A percentile compares a stretch with the other conserved stretches of the same genome.
Conservation (phyloP, 2,113 vertebrate species). For the cat (Felis catus) region F.catus_Fca126_mat1.0 CM031427.1:5522501-5523000, state of each 20-base stretch:
- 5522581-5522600: neutral
- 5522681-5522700: rapidly evolving
- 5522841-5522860: neutral
- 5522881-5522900: neutral
- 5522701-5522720: neutral
- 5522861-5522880: neutral
- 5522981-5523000: neutral
- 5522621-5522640: neutral
- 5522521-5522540: neutral
- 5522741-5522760: neutral
- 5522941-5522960: neutral
- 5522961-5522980: neutral
- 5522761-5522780: neutral
- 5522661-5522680: neutral
- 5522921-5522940: neutral
- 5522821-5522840: neutral
- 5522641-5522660: neutral
- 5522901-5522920: neutral
- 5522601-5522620: neutral
- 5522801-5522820: neutral
- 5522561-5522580: neutral
- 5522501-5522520: neutral
- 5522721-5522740: neutral
- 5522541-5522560: neutral
- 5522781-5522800: neutral